Percentiles rank a stretch among this genome's conserved stretches.
These are phyloP conservation scores for Benthosema pterotum DNA, from an alignment of 2,797 vertebrate species.

Conservation along the genomic window DNA sequence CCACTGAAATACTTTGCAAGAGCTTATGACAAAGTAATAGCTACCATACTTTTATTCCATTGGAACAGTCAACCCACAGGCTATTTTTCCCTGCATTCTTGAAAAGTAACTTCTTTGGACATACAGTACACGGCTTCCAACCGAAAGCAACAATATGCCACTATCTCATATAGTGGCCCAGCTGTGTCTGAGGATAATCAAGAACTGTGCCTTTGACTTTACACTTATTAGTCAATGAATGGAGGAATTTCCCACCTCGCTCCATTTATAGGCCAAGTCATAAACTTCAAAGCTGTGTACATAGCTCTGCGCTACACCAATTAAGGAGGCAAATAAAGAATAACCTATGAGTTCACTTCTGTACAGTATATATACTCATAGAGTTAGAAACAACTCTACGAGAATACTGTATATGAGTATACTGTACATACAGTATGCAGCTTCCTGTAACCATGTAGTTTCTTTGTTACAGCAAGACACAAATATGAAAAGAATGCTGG, in stretches of 20 bases:
- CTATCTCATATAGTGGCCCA: neutral
- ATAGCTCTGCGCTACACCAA: conserved; percentile 46
- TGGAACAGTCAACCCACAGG: too few species aligned
- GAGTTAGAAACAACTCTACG: too few species aligned
- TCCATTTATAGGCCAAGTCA: conserved; percentile 41
- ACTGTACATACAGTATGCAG: conserved; percentile 56
- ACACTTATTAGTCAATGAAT: conserved; percentile 37
- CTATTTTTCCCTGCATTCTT: too few species aligned
- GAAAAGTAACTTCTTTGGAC: too few species aligned
- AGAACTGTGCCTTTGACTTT: conserved; percentile 25
- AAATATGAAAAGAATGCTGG: conserved; percentile 77
- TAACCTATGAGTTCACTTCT: conserved; percentile 62
- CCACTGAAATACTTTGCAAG: too few species aligned
- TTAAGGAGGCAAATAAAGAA: conserved; percentile 40
- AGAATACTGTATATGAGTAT: too few species aligned
- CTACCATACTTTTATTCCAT: too few species aligned
- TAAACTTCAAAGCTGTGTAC: conserved; percentile 50
- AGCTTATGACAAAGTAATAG: too few species aligned
- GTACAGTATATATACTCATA: conserved; percentile 16
- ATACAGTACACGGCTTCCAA: too few species aligned
- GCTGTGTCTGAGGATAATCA: conserved; percentile 36
- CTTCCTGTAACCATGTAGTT: conserved; percentile 58
- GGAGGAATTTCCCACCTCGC: conserved; percentile 36
- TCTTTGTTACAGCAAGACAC: conserved; percentile 64
- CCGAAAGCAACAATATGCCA: too few species aligned